Conservation (phyloP, 2,888 invertebrate genomes). For the Lycocerus yunnanus region DNA sequence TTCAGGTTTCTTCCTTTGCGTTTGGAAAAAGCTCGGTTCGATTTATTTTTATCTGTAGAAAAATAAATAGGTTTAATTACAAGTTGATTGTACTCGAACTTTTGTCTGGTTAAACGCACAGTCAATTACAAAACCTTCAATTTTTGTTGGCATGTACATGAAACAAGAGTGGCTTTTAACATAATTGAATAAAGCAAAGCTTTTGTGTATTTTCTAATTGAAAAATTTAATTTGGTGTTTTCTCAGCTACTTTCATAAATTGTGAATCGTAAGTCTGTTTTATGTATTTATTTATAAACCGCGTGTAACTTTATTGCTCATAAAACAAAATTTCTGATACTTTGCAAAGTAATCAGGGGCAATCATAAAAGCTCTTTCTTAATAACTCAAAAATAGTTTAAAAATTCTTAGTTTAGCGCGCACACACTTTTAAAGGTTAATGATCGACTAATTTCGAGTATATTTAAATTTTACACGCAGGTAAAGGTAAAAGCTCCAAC, state of each 20-base stretch:
- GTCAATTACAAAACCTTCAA: background rate
- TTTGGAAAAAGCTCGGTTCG: background rate
- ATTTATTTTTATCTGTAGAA: background rate
- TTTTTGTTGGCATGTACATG: background rate
- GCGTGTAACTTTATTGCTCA: background rate
- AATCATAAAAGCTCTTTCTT: background rate
- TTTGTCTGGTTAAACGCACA: background rate
- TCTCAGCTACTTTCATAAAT: background rate
- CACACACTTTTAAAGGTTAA: constrained; percentile 1
- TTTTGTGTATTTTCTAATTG: background rate
- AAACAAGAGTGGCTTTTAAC: background rate
- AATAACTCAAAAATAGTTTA: background rate
- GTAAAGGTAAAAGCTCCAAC: background rate
- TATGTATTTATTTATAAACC: background rate
- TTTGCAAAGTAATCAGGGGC: background rate
- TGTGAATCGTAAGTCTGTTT: background rate
- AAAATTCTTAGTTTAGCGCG: background rate
- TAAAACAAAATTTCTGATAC: background rate
- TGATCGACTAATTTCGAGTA: background rate
- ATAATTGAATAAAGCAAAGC: background rate
- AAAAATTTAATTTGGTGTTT: background rate
- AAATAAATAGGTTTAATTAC: background rate
- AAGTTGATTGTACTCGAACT: background rate
- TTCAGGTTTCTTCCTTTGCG: background rate
- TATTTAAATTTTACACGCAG: constrained; percentile 1